Percentiles rank a stretch among this genome's conserved stretches.
phyloP scores from a whole-genome alignment of 2,797 vertebrate species.

The Ptychobarbus kaznakovi region DNA sequence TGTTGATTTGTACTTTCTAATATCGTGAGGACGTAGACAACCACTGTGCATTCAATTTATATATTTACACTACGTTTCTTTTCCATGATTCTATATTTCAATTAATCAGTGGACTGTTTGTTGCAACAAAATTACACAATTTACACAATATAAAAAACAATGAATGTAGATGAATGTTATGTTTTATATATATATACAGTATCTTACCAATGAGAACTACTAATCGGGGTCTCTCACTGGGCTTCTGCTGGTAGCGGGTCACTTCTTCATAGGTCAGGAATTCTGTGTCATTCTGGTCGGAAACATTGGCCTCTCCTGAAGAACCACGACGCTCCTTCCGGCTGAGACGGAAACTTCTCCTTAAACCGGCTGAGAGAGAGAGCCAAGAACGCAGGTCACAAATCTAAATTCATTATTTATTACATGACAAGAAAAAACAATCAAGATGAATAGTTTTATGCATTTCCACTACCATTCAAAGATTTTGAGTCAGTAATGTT shows the following conservation, averaged over 20 bases:
- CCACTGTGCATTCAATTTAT: neutral
- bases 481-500: neutral
- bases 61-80: neutral
- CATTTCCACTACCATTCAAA: neutral
- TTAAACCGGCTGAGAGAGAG: constrained; percentile 83
- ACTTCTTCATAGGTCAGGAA: constrained; percentile 93
- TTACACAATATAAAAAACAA: neutral
- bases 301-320: constrained; percentile 74
- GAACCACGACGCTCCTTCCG: constrained; percentile 86
- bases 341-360: constrained; percentile 92
- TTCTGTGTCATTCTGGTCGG: constrained; percentile 76
- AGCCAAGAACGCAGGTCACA: neutral
- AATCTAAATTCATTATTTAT: neutral
- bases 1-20: neutral
- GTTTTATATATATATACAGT: neutral
- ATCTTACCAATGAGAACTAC: constrained; percentile 92
- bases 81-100: neutral
- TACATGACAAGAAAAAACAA: neutral
- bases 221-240: constrained; percentile 86
- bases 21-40: neutral
- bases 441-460: neutral
- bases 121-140: neutral
- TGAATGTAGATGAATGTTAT: neutral
- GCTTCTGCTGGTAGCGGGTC: constrained; percentile 87
- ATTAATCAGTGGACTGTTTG: neutral